Evolutionary conservation across 2,113 vertebrate genomes (phyloP), one percentile per base, ranked within the genome.

Genomic region (Taxidea taxus): DNA sequence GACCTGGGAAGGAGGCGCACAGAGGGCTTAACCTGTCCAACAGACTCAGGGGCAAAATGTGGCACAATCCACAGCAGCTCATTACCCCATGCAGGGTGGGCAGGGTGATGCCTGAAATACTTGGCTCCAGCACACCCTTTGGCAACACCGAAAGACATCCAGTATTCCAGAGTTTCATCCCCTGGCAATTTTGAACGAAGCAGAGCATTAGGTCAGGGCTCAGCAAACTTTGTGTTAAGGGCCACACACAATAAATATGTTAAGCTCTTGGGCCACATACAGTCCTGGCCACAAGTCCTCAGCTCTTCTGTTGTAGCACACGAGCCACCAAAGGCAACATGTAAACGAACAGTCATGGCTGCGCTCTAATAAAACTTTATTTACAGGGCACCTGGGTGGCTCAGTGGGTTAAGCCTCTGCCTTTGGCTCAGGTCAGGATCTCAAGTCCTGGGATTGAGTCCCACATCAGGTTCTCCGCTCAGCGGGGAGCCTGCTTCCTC

Each of bases 1-100:
- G 47, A 54, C 1, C 2, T 2, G 13, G 56, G 34, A 7, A 2
- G 0, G 75, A 44, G 10, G 23, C 8, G 20, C 39, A 8, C 13
- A 23, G 29, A 42, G 18, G 18, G 13, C 31, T 7, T 14, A 27
- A 6, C 27, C 44, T 10, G 10, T 31, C 0, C 47, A 7, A 1
- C 3, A 66, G 62, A 3, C 49, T 18, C 20, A 0, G 29, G 27
- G 0, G 16, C 6, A 86, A 72, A 84, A 62, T 13, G 4, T 20
- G 31, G 49, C 3, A 13, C 18, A 16, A 2, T 42, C 51, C 54
- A 16, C 1, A 51, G 42, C 15, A 51, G 37, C 51, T 80, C 51
- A 54, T 66, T 11, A 37, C 3, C 34, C 39, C 13, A 60, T 42
- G 0, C 29, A 64, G 62, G 27, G 29, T 29, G 1, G 29, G 29